Evolutionary conservation across 2,888 invertebrate species (phyloP).

Genomic region (Hydropsyche betteni): DNA sequence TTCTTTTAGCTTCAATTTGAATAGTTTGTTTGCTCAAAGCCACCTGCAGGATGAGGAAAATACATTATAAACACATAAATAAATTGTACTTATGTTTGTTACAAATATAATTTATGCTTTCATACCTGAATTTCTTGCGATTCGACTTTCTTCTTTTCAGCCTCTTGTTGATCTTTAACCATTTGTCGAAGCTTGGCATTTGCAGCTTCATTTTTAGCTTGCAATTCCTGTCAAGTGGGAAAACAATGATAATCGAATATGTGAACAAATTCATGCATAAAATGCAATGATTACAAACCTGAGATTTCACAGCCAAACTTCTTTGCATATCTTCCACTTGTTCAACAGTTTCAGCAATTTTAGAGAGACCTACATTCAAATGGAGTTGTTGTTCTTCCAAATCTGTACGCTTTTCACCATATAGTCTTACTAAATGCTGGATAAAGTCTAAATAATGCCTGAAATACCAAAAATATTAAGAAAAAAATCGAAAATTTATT

Average conservation of each 20-base stretch:
- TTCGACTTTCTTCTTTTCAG: conserved; percentile 98
- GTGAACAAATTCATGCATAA: conserved; percentile 22
- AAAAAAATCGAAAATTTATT: neutral
- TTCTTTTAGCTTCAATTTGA: conserved; percentile 92
- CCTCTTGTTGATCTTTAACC: conserved; percentile 99
- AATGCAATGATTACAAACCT: conserved; percentile 62
- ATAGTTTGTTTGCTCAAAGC: conserved; percentile 88
- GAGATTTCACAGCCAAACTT: conserved; percentile 95
- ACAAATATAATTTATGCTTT: neutral
- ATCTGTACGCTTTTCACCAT: conserved; percentile 97
- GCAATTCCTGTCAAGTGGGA: conserved; percentile 70
- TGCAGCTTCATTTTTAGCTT: conserved; percentile 98
- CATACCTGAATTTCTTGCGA: conserved; percentile 91
- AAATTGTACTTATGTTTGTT: neutral
- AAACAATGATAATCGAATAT: neutral
- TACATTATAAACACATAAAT: conserved; percentile 1
- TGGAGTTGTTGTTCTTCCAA: conserved; percentile 99
- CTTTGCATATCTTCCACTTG: conserved; percentile 99
- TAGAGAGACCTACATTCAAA: conserved; percentile 96
- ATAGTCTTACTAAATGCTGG: conserved; percentile 97
- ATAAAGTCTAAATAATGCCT: conserved; percentile 98
- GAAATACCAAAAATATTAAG: conserved; percentile 44
- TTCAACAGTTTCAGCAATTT: conserved; percentile 98
- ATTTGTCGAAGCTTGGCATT: conserved; percentile 99
- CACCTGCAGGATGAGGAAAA: conserved; percentile 56